These are phyloP conservation scores for Myodes glareolus DNA, from an alignment of 2,113 vertebrate species.

Conservation along the genomic window DNA sequence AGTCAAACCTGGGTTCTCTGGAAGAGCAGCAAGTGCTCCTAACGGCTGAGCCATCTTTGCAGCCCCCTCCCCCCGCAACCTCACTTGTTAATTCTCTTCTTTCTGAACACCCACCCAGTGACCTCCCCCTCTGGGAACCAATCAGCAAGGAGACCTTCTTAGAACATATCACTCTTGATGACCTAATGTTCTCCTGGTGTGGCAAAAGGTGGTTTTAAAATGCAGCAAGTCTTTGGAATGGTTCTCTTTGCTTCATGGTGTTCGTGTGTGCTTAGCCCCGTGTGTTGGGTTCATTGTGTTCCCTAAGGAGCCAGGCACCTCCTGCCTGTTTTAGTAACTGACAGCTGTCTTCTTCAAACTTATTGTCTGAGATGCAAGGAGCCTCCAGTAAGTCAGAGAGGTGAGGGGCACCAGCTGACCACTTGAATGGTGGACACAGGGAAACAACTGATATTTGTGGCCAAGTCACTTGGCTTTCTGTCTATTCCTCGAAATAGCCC, in stretches of 20 bases:
- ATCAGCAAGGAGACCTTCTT: constrained; percentile 51
- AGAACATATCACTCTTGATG: constrained; percentile 13
- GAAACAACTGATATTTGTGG: background rate
- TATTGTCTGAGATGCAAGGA: background rate
- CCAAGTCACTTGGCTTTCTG: rapidly evolving
- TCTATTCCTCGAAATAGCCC: background rate
- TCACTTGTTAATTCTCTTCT: constrained; percentile 71
- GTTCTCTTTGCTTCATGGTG: background rate
- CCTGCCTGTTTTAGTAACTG: background rate
- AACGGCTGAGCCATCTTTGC: background rate
- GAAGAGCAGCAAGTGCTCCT: background rate
- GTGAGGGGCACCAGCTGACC: background rate
- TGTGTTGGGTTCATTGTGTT: background rate
- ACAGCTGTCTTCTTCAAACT: background rate
- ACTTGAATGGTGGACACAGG: background rate
- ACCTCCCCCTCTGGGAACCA: constrained; percentile 73
- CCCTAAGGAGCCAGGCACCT: rapidly evolving
- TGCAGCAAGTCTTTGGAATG: background rate
- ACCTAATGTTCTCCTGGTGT: constrained; percentile 65
- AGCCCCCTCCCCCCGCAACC: background rate
- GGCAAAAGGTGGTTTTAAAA: background rate
- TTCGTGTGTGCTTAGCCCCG: background rate
- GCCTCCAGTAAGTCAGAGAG: background rate
- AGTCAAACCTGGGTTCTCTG: background rate
- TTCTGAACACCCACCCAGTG: constrained; percentile 61